phyloP scores from a whole-genome alignment of 2,113 vertebrate species.

The Chinchilla lanigera region DNA sequence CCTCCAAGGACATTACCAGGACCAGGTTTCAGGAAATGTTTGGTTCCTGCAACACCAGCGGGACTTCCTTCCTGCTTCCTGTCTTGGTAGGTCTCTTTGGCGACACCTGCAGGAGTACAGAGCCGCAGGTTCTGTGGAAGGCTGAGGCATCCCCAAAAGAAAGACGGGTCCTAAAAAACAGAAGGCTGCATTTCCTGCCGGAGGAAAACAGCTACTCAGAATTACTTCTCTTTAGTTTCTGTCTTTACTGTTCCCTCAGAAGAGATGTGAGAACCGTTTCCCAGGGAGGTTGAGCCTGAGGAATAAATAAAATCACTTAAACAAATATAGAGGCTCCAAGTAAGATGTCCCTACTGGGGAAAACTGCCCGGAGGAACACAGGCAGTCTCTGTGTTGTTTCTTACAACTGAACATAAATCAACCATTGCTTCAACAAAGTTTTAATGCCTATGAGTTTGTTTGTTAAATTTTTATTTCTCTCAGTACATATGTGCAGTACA shows the following conservation, averaged over 20 bases:
- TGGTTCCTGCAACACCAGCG: background rate
- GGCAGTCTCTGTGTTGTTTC: background rate
- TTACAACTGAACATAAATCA: background rate
- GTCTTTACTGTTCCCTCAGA: background rate
- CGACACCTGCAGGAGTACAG: background rate
- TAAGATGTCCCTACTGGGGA: background rate
- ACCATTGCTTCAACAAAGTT: background rate
- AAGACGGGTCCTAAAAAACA: background rate
- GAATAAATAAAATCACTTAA: background rate
- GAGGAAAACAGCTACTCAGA: background rate
- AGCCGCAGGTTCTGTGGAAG: background rate
- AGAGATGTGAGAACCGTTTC: background rate
- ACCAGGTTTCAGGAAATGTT: background rate
- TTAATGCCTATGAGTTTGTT: background rate
- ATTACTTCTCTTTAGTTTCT: background rate
- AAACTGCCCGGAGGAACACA: background rate
- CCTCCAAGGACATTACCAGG: background rate
- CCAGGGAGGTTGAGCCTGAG: background rate
- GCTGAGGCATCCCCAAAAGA: background rate
- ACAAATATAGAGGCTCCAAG: background rate
- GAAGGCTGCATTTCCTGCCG: background rate
- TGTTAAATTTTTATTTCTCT: background rate
- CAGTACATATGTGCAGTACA: background rate
- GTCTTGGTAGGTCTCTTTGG: too few relatives aligned
- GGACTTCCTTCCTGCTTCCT: background rate